Conservation (phyloP, 2,113 vertebrate genomes). For the Tragelaphus imberbis region DNA sequence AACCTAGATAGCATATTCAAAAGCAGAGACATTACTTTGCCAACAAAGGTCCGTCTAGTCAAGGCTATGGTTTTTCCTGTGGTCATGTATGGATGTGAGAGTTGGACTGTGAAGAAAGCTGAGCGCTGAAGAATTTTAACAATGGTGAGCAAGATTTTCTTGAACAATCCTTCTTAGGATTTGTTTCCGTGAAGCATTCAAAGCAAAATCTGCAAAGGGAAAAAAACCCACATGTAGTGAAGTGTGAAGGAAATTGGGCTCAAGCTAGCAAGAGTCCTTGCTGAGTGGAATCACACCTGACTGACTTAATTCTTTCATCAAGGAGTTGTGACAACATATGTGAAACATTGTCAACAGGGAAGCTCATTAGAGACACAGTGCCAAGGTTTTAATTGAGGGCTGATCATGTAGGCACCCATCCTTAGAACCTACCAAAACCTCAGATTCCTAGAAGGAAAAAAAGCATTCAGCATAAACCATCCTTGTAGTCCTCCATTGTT, state of each 20-base stretch:
- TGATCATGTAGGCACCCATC: background rate
- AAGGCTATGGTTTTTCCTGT: too few species aligned
- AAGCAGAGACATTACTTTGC: too few species aligned
- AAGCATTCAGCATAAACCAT: background rate
- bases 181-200: background rate
- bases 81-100: too few species aligned
- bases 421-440: background rate
- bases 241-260: background rate
- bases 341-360: background rate
- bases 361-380: background rate
- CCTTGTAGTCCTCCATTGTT: background rate
- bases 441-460: background rate
- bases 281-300: background rate
- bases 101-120: too few species aligned
- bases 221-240: background rate
- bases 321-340: rapidly evolving
- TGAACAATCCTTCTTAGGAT: background rate
- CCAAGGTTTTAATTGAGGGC: background rate
- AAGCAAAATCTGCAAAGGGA: background rate
- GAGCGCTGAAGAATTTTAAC: background rate
- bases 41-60: too few species aligned
- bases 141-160: background rate
- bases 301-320: background rate
- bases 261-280: background rate
- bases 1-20: too few species aligned